Evolutionary conservation across 2,888 invertebrate species (phyloP), one percentile per base, ranked within the genome.

Genomic region (Disparrhopalites patrizii): DNA sequence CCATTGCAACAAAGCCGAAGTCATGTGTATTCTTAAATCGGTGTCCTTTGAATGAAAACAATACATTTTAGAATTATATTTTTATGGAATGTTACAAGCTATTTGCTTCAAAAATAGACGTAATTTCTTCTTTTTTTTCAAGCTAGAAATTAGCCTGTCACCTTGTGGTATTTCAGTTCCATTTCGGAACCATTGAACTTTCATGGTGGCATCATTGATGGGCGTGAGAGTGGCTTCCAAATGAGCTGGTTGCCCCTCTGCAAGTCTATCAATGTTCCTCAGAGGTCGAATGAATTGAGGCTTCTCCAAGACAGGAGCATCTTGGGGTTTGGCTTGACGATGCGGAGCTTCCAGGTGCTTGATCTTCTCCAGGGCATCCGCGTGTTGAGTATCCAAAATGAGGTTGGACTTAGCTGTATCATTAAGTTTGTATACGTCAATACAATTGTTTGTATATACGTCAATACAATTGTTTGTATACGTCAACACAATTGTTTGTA

Each of bases 191-290:
- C 98, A 99, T 81, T 98, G 97, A 10, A 99, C 94, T 74, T 89
- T 88, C 97, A 99, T 97, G 8, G 94, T 94, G 3, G 98, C 95
- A 80, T 99, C 99, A 77, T 97, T 96, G 38, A 97, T 92, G 0
- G 99, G 99, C 0, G 94, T 93, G 33, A 99, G 82, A 4, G 95
- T 95, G 0, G 94, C 94, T 81, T 96, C 96, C 75, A 97, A 82
- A 79, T 96, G 96, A 65, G 93, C 90, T 62, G 89, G 89, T 68
- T 85, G 85, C 25, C 94, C 94, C 81, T 97, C 96, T 13, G 88
- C 84, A 18, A 92, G 85, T 76, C 89, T 88, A 73, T 89, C 91
- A 63, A 87, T 82, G 77, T 90, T 92, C 77, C 91, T 91, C 74
- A 96, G 81, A 7, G 93, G 91, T 75, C 91, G 86, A 62, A 92